A percentile compares a stretch with the other conserved stretches of the same genome.
Conservation (phyloP, 2,888 invertebrate genomes). For the Neria commutata region DNA sequence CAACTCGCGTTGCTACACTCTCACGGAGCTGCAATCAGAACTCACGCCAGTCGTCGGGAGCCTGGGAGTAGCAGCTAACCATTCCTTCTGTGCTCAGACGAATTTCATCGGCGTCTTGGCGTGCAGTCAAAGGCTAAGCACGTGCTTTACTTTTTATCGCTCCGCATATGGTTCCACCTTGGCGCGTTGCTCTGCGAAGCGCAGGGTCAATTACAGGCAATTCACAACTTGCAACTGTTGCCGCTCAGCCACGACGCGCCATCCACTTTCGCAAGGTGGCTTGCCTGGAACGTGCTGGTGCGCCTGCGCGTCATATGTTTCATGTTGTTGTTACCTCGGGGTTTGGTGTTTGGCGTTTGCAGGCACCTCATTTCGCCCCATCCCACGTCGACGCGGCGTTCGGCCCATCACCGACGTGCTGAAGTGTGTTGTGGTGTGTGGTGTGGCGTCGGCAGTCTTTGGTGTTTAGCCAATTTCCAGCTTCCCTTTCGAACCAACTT, state of each 20-base stretch:
- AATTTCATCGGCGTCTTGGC: background rate
- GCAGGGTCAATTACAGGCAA: background rate
- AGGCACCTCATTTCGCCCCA: background rate
- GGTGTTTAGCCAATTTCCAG: background rate
- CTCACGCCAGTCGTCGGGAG: background rate
- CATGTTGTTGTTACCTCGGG: background rate
- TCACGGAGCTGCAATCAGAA: background rate
- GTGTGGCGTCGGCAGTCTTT: background rate
- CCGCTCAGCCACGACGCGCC: slow-evolving; percentile 50
- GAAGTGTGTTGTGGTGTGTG: background rate
- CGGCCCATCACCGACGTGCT: background rate
- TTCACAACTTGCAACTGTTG: slow-evolving; percentile 6
- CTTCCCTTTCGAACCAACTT: background rate
- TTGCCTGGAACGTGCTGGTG: background rate
- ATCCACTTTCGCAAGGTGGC: too few species aligned
- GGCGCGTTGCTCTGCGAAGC: background rate
- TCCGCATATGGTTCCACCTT: too few species aligned
- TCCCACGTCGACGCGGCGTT: background rate
- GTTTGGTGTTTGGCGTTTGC: background rate
- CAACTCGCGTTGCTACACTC: background rate
- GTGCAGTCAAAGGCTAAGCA: slow-evolving; percentile 1
- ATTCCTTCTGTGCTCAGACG: too few species aligned
- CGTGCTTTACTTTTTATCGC: slow-evolving; percentile 2
- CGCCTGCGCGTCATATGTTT: background rate
- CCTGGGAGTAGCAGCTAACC: background rate